Evolutionary conservation across 2,797 vertebrate genomes (phyloP).

Genomic region (Pseudocheirus occidentalis): DNA sequence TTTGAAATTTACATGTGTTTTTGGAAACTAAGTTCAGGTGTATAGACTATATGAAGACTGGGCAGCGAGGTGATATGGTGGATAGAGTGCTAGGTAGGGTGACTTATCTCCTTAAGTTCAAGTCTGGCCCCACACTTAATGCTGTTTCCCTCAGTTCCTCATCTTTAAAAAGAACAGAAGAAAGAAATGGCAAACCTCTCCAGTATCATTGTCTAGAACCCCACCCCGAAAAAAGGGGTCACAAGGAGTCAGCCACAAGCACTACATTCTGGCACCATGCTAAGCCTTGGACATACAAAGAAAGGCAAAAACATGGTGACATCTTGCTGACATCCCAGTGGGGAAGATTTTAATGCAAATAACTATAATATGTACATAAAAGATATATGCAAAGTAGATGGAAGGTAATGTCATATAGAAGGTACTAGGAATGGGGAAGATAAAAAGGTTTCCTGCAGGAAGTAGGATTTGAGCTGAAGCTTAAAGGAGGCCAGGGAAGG

Average conservation of each 20-base stretch:
- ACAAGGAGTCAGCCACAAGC: not conserved
- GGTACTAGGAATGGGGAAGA: not conserved
- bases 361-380: not conserved
- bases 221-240: rapidly evolving
- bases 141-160: not conserved
- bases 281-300: not conserved
- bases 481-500: not conserved
- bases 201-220: not conserved
- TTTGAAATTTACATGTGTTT: constrained; percentile 40
- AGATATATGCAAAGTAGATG: not conserved
- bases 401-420: not conserved
- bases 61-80: not conserved
- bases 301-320: not conserved
- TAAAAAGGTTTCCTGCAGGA: not conserved
- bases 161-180: not conserved
- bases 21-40: constrained; percentile 29
- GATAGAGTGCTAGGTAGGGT: not conserved
- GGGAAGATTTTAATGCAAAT: not conserved
- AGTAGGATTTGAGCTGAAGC: not conserved
- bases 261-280: not conserved
- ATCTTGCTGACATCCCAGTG: not conserved
- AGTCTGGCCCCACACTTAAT: not conserved
- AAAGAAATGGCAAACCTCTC: not conserved
- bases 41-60: constrained; percentile 20
- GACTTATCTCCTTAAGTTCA: not conserved